A percentile compares a stretch with the other conserved stretches of the same genome.
Evolutionary conservation across 2,113 vertebrate genomes (phyloP).

Genomic region (Cottus gobio): DNA sequence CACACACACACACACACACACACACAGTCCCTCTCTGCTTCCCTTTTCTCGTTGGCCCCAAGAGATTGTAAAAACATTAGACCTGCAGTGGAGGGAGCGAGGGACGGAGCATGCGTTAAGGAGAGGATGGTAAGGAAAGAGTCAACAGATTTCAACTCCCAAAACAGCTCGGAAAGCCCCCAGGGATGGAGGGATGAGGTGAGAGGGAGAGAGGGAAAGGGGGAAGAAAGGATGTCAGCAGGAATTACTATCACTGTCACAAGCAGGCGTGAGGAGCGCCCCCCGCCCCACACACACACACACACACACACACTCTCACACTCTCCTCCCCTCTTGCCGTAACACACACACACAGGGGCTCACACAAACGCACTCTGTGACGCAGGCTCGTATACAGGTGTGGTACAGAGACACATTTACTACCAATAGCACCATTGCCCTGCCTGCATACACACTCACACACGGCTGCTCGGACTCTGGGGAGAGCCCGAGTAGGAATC

Average conservation of each 20-base stretch:
- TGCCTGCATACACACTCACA: constrained; percentile 26
- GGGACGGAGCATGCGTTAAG: constrained; percentile 67
- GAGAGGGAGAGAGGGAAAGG: constrained; percentile 57
- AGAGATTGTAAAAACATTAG: constrained; percentile 76
- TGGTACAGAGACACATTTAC: constrained; percentile 32
- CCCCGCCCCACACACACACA: constrained; percentile 5
- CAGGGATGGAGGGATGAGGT: constrained; percentile 75
- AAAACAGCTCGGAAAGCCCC: constrained; percentile 70
- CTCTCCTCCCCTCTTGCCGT: not conserved
- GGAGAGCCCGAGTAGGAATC: constrained; percentile 57
- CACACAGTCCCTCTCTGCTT: constrained; percentile 32
- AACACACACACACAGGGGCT: not conserved
- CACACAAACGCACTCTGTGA: constrained; percentile 10
- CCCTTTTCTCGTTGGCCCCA: constrained; percentile 39
- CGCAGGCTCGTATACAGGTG: constrained; percentile 49
- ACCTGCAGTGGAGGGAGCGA: constrained; percentile 61
- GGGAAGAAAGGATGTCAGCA: constrained; percentile 78
- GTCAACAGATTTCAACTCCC: constrained; percentile 83
- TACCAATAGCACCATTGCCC: constrained; percentile 14
- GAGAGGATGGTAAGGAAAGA: constrained; percentile 74
- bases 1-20: constrained; percentile 49
- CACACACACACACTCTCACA: not conserved
- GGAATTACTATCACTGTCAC: constrained; percentile 83
- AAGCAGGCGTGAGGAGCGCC: constrained; percentile 56
- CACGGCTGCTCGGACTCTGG: constrained; percentile 46